A percentile compares a stretch with the other conserved stretches of the same genome.
phyloP scores from a whole-genome alignment of 1,140 invertebrate species.

The Calliphora vicina region DNA sequence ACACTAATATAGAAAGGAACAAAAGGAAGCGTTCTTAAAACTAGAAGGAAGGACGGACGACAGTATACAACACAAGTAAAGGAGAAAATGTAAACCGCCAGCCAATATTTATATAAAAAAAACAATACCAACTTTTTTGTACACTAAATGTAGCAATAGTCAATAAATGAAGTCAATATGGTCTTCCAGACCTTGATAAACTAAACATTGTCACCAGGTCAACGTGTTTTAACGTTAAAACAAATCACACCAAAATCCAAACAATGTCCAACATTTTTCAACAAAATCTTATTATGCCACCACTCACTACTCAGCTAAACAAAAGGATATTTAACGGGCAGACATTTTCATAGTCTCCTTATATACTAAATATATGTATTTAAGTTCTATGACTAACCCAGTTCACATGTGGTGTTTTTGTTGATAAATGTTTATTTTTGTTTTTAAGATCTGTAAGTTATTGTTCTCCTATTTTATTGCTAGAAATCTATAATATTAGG shows the following conservation, averaged over 20 bases:
- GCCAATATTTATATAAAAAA: not conserved
- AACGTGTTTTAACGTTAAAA: slow-evolving; percentile 30
- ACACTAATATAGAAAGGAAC: not conserved
- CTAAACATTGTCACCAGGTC: slow-evolving; percentile 24
- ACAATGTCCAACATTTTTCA: not conserved
- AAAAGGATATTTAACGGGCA: no score
- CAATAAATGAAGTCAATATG: slow-evolving; percentile 25
- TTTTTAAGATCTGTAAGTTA: no score
- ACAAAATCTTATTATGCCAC: no score
- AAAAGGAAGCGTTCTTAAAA: slow-evolving; percentile 13
- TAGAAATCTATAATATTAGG: no score
- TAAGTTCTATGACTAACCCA: no score
- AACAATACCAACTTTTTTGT: slow-evolving; percentile 23
- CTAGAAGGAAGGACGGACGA: not conserved
- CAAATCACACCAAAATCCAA: not conserved
- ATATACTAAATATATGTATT: no score
- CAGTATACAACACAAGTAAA: slow-evolving; percentile 20
- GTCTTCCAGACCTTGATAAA: slow-evolving; percentile 32
- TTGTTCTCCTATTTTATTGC: no score
- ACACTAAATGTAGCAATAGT: slow-evolving; percentile 27
- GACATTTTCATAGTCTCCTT: no score
- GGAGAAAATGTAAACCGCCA: slow-evolving; percentile 13
- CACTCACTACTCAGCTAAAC: no score
- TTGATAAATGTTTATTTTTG: no score
- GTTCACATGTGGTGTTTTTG: no score